Evolutionary conservation across 1,140 invertebrate species (phyloP).

Genomic region (Hyposmocoma kahamanoa): DNA sequence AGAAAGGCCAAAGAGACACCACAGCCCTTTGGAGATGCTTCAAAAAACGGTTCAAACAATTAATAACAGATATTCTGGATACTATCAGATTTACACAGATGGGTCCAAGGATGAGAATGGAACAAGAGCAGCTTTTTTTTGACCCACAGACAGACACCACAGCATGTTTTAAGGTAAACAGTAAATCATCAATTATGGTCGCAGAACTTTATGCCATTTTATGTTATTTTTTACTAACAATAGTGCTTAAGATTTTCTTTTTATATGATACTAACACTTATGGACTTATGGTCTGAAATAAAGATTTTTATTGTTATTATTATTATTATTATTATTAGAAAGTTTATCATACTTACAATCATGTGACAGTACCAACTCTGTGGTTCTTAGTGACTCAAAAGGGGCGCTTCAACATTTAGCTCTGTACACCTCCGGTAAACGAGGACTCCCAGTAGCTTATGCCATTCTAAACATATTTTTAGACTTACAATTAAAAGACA

Average conservation of each 20-base stretch:
- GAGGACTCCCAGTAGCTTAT: conserved; percentile 1
- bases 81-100: conserved; percentile 1
- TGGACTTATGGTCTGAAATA: too few relatives aligned
- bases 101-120: background rate
- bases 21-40: background rate
- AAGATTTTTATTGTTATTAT: too few relatives aligned
- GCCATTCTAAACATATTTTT: background rate
- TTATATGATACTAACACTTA: too few relatives aligned
- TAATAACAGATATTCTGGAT: background rate
- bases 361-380: background rate
- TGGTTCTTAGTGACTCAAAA: background rate
- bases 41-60: background rate
- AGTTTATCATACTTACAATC: background rate
- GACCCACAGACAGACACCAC: background rate
- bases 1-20: background rate
- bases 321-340: too few relatives aligned
- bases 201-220: background rate
- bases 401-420: background rate
- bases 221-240: too few relatives aligned
- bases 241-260: too few relatives aligned
- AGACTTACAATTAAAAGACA: background rate
- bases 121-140: background rate
- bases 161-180: background rate
- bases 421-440: background rate
- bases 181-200: background rate